Conservation (phyloP, 2,113 vertebrate genomes). For the Pluvianellus socialis region DNA sequence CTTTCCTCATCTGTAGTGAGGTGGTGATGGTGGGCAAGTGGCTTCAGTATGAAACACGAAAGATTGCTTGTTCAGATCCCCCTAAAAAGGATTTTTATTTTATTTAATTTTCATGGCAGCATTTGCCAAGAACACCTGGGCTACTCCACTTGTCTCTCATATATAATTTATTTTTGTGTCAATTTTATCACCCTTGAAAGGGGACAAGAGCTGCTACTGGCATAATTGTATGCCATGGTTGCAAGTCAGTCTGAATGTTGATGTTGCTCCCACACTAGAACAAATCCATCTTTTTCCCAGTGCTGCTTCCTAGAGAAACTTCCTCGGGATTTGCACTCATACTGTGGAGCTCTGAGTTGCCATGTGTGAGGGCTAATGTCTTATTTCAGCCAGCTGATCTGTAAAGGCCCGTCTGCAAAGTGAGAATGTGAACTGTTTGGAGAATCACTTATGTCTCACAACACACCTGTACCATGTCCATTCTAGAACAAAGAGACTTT, state of each 20-base stretch:
- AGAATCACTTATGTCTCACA: neutral
- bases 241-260: neutral
- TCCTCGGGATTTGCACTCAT: neutral
- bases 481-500: neutral
- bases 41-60: constrained; percentile 23
- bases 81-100: constrained; percentile 22
- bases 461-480: neutral
- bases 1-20: constrained; percentile 35
- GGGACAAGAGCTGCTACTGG: constrained; percentile 7
- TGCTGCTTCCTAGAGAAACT: neutral
- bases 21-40: constrained; percentile 35
- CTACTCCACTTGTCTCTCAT: constrained; percentile 29
- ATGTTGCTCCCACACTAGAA: neutral
- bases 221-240: neutral
- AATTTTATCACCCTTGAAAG: constrained; percentile 33
- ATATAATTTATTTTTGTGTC: neutral
- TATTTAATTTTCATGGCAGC: constrained; percentile 34
- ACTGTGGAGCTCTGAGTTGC: neutral
- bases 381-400: neutral
- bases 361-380: neutral
- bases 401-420: neutral
- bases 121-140: constrained; percentile 44
- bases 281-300: neutral
- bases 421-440: neutral
- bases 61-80: constrained; percentile 28